Percentiles rank a stretch among this genome's conserved stretches.
Conservation (phyloP, 2,797 vertebrate genomes). For the Phoebastria nigripes region DNA sequence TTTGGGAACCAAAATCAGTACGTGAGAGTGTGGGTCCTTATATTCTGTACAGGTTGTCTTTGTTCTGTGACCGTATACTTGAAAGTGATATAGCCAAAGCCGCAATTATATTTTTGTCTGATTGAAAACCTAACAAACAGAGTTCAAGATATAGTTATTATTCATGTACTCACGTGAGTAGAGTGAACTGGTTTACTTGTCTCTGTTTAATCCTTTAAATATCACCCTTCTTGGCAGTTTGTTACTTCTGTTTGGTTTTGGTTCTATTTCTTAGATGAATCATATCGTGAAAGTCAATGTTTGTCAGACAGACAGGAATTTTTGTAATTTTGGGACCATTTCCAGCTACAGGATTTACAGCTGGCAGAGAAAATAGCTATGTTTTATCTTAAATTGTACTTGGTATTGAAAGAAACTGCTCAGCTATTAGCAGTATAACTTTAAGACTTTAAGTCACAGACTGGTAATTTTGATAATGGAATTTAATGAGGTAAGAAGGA, state of each 20-base stretch:
- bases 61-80: background rate
- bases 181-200: background rate
- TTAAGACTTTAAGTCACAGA: constrained; percentile 54
- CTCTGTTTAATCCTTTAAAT: background rate
- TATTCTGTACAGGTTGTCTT: background rate
- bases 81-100: background rate
- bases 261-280: background rate
- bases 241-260: background rate
- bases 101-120: background rate
- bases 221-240: background rate
- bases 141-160: background rate
- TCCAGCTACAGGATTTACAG: constrained; percentile 15
- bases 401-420: constrained; percentile 43
- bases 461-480: constrained; percentile 66
- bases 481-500: constrained; percentile 66
- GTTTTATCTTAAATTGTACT: constrained; percentile 44
- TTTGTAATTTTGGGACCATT: constrained; percentile 10
- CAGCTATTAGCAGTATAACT: constrained; percentile 45
- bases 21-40: background rate
- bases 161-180: background rate
- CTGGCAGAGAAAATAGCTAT: constrained; percentile 7
- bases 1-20: background rate
- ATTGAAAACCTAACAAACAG: background rate
- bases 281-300: background rate
- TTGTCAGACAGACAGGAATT: constrained; percentile 13